A percentile compares a stretch with the other conserved stretches of the same genome.
phyloP scores from a whole-genome alignment of 2,113 vertebrate genomes.

The Hemibagrus wyckioides region DNA sequence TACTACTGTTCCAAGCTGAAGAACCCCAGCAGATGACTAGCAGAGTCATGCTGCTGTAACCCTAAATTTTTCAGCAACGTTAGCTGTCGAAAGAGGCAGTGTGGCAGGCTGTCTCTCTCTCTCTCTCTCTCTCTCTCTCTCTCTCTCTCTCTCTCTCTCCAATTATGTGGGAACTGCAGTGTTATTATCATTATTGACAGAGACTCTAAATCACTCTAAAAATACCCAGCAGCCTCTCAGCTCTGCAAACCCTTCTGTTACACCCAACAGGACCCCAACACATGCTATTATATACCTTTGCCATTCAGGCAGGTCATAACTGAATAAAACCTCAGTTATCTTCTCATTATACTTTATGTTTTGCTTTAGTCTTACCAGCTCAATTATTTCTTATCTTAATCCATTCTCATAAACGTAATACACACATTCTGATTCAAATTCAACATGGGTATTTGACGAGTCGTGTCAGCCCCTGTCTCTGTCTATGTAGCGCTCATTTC shows the following conservation, averaged over 20 bases:
- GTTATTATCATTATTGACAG: constrained; percentile 64
- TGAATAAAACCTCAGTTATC: background rate
- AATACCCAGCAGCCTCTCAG: constrained; percentile 63
- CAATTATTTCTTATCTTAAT: background rate
- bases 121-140: background rate
- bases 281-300: constrained; percentile 1
- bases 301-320: background rate
- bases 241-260: constrained; percentile 61
- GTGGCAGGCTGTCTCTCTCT: too few species aligned
- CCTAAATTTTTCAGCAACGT: background rate
- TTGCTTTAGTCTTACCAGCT: background rate
- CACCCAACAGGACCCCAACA: background rate
- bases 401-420: background rate
- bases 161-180: constrained; percentile 53
- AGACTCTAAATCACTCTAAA: constrained; percentile 67
- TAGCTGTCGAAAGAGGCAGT: background rate
- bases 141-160: constrained; percentile 3
- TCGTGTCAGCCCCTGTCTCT: background rate
- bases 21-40: background rate
- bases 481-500: too few species aligned
- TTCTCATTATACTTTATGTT: background rate
- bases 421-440: background rate
- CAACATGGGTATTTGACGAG: background rate
- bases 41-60: background rate
- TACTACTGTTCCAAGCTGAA: background rate